Conservation (phyloP, 2,888 invertebrate species). For the Troides helena region DNA sequence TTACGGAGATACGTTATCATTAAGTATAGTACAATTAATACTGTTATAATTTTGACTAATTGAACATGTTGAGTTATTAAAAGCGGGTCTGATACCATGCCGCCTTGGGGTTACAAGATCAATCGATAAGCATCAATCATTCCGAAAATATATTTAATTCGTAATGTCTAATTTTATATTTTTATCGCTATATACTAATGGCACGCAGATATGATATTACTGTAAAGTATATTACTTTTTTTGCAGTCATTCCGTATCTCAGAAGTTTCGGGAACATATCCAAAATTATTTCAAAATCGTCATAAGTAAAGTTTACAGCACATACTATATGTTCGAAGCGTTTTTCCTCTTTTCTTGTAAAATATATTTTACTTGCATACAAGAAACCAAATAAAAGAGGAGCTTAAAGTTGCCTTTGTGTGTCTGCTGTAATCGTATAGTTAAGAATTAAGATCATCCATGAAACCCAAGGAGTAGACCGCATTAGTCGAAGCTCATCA, state of each 20-base stretch:
- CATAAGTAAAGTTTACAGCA: constrained; percentile 3
- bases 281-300: constrained; percentile 24
- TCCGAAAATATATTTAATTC: constrained; percentile 53
- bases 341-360: neutral
- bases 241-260: constrained; percentile 4
- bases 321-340: neutral
- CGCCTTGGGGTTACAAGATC: constrained; percentile 58
- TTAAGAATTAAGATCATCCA: no score
- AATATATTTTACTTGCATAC: constrained; percentile 2
- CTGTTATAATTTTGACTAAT: constrained; percentile 29
- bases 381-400: no score
- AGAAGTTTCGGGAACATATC: constrained; percentile 6
- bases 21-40: constrained; percentile 7
- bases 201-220: constrained; percentile 11
- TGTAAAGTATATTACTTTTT: constrained; percentile 16
- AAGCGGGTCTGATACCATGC: constrained; percentile 41
- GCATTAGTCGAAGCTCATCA: no score
- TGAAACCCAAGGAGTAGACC: no score
- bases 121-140: constrained; percentile 54
- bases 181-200: constrained; percentile 14
- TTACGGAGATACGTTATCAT: constrained; percentile 23
- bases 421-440: no score
- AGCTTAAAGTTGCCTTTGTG: no score
- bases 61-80: constrained; percentile 30
- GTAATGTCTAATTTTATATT: constrained; percentile 41